These are phyloP conservation scores for Protosalanx chinensis DNA, from an alignment of 2,797 vertebrate species.

Conservation along the genomic window DNA sequence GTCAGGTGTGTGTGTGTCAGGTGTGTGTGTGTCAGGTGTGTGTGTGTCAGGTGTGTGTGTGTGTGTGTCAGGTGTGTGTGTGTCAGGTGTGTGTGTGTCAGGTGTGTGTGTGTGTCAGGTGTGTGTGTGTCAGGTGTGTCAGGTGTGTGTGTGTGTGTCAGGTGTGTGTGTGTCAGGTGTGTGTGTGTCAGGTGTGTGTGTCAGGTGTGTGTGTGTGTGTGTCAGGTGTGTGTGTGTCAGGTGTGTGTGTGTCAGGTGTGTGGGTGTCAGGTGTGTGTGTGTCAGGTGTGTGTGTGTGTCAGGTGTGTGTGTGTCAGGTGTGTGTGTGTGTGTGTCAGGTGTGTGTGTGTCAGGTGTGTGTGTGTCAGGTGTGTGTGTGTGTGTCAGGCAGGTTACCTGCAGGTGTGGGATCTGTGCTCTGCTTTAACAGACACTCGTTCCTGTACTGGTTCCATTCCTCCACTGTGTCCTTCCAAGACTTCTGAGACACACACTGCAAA, in stretches of 20 bases:
- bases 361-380: too few species aligned
- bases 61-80: background rate
- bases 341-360: background rate
- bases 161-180: background rate
- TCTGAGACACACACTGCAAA: slow-evolving; percentile 42
- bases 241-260: too few species aligned
- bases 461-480: slow-evolving; percentile 37
- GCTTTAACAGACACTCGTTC: slow-evolving; percentile 47
- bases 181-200: background rate
- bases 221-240: background rate
- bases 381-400: slow-evolving; percentile 39
- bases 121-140: slow-evolving; percentile 40
- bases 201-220: background rate
- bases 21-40: background rate
- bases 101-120: background rate
- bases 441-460: slow-evolving; percentile 54
- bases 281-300: background rate
- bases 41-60: too few species aligned
- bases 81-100: background rate
- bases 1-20: background rate
- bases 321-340: slow-evolving; percentile 1
- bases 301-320: background rate
- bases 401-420: slow-evolving; percentile 41
- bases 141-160: slow-evolving; percentile 31
- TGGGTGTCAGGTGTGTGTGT: background rate